Evolutionary conservation across 2,113 vertebrate species (phyloP).

Genomic region (Neolamprologus ventralis): DNA sequence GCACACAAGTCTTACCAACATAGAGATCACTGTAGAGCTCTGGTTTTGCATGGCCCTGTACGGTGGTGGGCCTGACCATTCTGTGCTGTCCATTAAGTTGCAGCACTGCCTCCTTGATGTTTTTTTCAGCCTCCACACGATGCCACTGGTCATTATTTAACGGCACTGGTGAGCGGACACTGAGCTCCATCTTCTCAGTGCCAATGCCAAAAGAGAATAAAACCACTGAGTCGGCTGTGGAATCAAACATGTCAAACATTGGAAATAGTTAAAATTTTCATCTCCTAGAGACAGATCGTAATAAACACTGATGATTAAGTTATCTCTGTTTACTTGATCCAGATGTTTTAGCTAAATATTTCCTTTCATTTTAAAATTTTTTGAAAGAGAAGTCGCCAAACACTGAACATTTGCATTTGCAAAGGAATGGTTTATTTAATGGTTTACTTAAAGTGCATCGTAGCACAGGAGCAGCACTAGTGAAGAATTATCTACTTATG

Average conservation of each 20-base stretch:
- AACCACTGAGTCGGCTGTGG: conserved; percentile 76
- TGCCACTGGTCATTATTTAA: conserved; percentile 95
- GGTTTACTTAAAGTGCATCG: neutral
- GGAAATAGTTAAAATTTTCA: neutral
- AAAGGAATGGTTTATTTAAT: fast-evolving
- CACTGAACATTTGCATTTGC: fast-evolving
- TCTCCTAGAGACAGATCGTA: neutral
- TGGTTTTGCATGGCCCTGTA: conserved; percentile 81
- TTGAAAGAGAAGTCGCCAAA: fast-evolving
- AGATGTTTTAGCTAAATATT: neutral
- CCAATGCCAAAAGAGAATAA: conserved; percentile 89
- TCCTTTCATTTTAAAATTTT: fast-evolving
- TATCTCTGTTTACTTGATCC: neutral
- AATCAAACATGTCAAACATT: neutral
- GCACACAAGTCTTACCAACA: conserved; percentile 73
- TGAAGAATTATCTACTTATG: neutral
- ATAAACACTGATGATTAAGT: neutral
- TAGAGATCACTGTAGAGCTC: conserved; percentile 89
- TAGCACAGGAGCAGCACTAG: neutral
- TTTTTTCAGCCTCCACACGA: conserved; percentile 83
- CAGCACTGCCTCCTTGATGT: conserved; percentile 86
- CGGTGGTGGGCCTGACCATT: conserved; percentile 70
- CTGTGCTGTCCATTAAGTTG: conserved; percentile 79
- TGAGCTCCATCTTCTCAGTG: conserved; percentile 81
- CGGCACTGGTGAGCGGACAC: conserved; percentile 68